Percentiles rank a stretch among this genome's conserved stretches.
phyloP scores from a whole-genome alignment of 2,113 vertebrate species.

The Oreochromis spilurus region DNA sequence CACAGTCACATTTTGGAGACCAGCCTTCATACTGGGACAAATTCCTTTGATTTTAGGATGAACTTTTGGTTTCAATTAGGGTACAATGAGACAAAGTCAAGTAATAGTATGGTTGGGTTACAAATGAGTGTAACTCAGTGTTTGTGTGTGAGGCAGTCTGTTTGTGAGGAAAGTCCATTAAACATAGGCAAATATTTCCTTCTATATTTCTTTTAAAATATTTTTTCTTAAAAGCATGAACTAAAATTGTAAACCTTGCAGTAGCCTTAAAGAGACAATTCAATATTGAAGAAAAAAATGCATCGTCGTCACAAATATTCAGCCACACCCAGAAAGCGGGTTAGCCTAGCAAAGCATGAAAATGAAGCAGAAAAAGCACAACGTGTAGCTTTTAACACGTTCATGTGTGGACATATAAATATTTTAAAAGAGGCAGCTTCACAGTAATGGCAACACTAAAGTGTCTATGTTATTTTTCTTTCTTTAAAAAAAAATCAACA shows the following conservation, averaged over 20 bases:
- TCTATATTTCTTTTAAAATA: not conserved
- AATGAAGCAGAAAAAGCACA: not conserved
- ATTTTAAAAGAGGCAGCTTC: not conserved
- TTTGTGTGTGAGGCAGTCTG: not conserved
- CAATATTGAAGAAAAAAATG: not conserved
- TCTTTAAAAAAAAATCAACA: not conserved
- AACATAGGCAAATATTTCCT: not conserved
- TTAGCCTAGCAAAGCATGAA: not conserved
- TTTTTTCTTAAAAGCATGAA: not conserved
- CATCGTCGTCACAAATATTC: not conserved
- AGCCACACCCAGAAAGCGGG: not conserved
- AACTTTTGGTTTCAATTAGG: not conserved
- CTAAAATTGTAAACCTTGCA: not conserved
- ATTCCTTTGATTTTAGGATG: accelerated
- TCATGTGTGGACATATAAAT: not conserved
- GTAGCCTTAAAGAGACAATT: not conserved
- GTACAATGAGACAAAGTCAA: not conserved
- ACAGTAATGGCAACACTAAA: not conserved
- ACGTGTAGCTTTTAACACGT: not conserved
- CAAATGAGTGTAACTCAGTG: not conserved
- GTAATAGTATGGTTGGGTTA: not conserved
- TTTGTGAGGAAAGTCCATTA: not conserved
- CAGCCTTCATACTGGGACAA: not conserved
- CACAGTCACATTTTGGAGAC: not conserved
- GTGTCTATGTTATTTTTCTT: not conserved